Evolutionary conservation across 2,797 vertebrate species (phyloP).

Genomic region (Scyliorhinus canicula): DNA sequence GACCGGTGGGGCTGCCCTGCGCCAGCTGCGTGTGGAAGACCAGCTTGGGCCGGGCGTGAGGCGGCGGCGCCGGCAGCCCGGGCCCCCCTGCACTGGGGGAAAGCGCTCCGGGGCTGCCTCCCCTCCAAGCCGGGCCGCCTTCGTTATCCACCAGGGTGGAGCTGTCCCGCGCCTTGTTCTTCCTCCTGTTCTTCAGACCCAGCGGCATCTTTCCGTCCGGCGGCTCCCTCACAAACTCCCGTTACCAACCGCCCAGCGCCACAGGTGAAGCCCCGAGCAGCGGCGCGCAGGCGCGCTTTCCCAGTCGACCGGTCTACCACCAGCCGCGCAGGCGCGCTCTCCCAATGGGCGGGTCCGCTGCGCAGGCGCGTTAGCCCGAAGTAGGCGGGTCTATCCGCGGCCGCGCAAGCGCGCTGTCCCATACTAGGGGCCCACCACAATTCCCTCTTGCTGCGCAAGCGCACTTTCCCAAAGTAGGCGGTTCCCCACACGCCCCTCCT

Average conservation of each 20-base stretch:
- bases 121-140: constrained; percentile 49
- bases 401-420: too few species aligned
- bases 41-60: constrained; percentile 63
- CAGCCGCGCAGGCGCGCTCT: neutral
- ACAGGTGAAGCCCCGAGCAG: neutral
- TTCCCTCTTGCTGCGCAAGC: too few species aligned
- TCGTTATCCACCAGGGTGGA: constrained; percentile 73
- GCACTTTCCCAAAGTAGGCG: too few species aligned
- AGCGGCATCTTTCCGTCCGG: constrained; percentile 67
- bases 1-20: constrained; percentile 87
- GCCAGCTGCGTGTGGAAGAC: constrained; percentile 92
- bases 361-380: too few species aligned
- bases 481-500: too few species aligned
- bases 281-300: neutral
- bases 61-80: constrained; percentile 57
- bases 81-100: constrained; percentile 45
- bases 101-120: constrained; percentile 49
- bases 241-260: too few species aligned
- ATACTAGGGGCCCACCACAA: too few species aligned
- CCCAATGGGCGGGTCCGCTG: too few species aligned
- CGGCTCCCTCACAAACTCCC: neutral
- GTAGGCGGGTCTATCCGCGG: too few species aligned
- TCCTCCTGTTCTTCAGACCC: constrained; percentile 67
- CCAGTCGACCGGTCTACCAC: too few species aligned
- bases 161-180: constrained; percentile 65